Evolutionary conservation across 2,113 vertebrate genomes (phyloP).

Genomic region (Trematocara nigrifrons): DNA sequence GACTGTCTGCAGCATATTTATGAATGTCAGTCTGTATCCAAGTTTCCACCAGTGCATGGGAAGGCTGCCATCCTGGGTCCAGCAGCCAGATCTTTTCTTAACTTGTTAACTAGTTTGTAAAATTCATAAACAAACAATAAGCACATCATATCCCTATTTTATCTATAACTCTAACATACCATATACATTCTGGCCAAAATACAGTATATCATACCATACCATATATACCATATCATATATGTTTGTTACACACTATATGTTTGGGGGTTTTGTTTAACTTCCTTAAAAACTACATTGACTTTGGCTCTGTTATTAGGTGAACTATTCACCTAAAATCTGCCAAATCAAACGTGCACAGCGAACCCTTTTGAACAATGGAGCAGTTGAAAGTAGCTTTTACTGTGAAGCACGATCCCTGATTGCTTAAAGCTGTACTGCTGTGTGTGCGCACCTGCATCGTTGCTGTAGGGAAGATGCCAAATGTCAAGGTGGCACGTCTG

Average conservation of each 20-base stretch:
- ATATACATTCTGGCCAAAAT: neutral
- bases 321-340: neutral
- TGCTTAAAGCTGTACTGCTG: neutral
- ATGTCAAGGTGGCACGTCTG: constrained; percentile 1
- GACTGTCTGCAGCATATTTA: neutral
- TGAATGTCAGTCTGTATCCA: neutral
- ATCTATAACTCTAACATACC: neutral
- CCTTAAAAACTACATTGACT: fast-evolving
- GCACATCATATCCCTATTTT: neutral
- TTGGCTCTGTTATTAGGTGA: fast-evolving
- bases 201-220: neutral
- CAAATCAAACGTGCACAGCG: neutral
- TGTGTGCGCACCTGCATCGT: neutral
- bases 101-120: neutral
- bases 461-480: constrained; percentile 28
- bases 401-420: neutral
- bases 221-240: neutral
- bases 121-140: neutral
- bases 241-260: neutral
- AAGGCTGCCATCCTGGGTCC: neutral
- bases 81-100: neutral
- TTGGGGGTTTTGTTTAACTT: neutral
- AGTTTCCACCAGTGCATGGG: neutral
- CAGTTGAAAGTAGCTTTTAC: neutral
- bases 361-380: neutral